phyloP scores from a whole-genome alignment of 2,797 vertebrate genomes.

The Microhierax caerulescens region DNA sequence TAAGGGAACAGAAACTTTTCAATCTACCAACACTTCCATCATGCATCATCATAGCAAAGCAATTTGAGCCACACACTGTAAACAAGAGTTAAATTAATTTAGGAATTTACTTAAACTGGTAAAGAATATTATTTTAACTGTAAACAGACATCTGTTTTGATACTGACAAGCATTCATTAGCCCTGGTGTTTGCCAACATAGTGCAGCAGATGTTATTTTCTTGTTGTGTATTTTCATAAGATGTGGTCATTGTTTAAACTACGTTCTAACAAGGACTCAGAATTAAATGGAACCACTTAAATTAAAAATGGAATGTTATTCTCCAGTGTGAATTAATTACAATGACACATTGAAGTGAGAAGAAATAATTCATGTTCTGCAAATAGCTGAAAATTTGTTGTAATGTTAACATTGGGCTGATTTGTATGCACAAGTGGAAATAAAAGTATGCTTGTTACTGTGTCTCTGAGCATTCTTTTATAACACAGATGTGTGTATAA shows the following conservation, averaged over 20 bases:
- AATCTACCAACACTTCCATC: not conserved
- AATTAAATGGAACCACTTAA: slow-evolving; percentile 47
- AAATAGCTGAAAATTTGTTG: slow-evolving; percentile 10
- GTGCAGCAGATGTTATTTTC: slow-evolving; percentile 58
- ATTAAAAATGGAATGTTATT: slow-evolving; percentile 44
- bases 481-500: not conserved
- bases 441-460: not conserved
- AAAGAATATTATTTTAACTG: slow-evolving; percentile 12
- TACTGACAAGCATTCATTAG: slow-evolving; percentile 23
- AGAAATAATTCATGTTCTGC: slow-evolving; percentile 5
- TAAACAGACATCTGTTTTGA: slow-evolving; percentile 48
- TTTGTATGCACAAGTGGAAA: not conserved
- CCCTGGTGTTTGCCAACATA: not conserved
- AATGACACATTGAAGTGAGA: slow-evolving; percentile 30
- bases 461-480: not conserved
- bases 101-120: not conserved
- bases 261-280: slow-evolving; percentile 30
- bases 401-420: not conserved
- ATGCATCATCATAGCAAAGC: not conserved
- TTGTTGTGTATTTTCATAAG: slow-evolving; percentile 33
- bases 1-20: not conserved
- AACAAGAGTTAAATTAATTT: slow-evolving; percentile 42
- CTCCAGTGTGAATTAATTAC: slow-evolving; percentile 17
- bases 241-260: slow-evolving; percentile 52
- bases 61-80: not conserved